phyloP scores from a whole-genome alignment of 2,888 invertebrate genomes.

The Sinodicranocentrus sp. region DNA sequence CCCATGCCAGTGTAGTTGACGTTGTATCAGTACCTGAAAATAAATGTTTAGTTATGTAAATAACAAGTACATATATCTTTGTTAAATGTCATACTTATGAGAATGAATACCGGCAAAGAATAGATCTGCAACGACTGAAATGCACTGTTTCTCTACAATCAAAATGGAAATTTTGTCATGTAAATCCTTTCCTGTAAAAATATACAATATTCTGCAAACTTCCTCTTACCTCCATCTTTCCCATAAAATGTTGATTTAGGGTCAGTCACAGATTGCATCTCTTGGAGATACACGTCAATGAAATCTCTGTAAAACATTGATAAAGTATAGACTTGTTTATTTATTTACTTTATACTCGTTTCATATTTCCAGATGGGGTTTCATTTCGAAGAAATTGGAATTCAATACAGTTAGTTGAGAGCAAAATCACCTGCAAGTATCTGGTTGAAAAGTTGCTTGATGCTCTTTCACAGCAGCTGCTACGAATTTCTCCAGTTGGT shows the following conservation, averaged over 20 bases:
- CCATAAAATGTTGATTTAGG: conserved; percentile 54
- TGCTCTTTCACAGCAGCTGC: conserved; percentile 31
- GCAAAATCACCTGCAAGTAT: conserved; percentile 32
- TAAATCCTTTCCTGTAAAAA: not conserved
- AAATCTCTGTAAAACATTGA: conserved; percentile 45
- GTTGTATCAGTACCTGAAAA: conserved; percentile 44
- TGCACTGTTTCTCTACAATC: conserved; percentile 41
- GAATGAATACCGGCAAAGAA: conserved; percentile 34
- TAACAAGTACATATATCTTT: not conserved
- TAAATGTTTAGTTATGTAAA: not conserved
- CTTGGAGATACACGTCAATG: conserved; percentile 52
- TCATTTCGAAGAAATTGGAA: not conserved
- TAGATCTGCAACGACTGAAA: conserved; percentile 38
- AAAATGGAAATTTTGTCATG: not conserved
- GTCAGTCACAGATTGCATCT: conserved; percentile 39
- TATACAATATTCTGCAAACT: not conserved
- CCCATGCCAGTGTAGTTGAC: conserved; percentile 35
- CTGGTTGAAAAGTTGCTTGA: conserved; percentile 30
- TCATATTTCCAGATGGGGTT: not conserved
- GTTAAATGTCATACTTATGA: not conserved
- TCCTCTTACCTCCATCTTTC: conserved; percentile 39
- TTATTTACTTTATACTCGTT: no score
- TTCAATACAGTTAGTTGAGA: no score
- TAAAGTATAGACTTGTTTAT: not conserved
- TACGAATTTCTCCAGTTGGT: conserved; percentile 17